Base-by-base conservation (phyloP, 1,140 invertebrate species). In the Drosophila varians region DNA sequence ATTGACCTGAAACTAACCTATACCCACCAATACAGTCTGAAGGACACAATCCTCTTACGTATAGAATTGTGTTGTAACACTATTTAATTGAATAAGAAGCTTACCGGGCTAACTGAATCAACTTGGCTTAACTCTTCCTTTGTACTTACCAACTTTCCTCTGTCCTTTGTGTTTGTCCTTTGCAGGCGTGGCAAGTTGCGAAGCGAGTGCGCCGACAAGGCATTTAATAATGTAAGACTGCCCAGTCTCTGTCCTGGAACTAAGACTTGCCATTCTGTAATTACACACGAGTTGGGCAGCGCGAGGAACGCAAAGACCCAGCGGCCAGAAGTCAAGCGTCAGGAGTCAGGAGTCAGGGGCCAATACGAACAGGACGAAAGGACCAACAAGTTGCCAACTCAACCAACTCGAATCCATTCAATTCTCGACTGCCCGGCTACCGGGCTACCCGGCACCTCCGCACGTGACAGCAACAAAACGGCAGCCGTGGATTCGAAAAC, bases 401-500 rank as follows among this genome's bases (percentile, higher is more conserved):
- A 19, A 19, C n/a, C 9, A 34, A 36, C 11, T 25, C 52, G 21
- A 46, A 34, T 47, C 28, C 28, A 19, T 26, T 49, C 46, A 49
- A 19, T 26, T 31, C 36, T 38, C 42, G 14, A 38, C 43, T 45
- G 53, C 14, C 54, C 34, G 43, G 46, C 57, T 46, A 49, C 34
- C 57, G 57, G 38, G 65, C 49, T 80, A 54, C 57, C 66, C 21
- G 21, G 21, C 21, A 21, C 21, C 21, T 11, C 28, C 28, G 28
- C 9, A 31, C 28, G 28, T 31, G 36, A 38, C 55, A 80, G 61
- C 82, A 83, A 53, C 83, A 91, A 91, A 89, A 83, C 90, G 88
- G 90, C 90, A 79, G 75, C 90, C 90, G 90, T 91, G 90, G 90
- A 91, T 91, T 90, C 84, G 80, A 74, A 68, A 58, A 76, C 80